Percentiles rank a stretch among this genome's conserved stretches.
Evolutionary conservation across 2,888 invertebrate genomes (phyloP).

Genomic region (Perithous albicinctus): DNA sequence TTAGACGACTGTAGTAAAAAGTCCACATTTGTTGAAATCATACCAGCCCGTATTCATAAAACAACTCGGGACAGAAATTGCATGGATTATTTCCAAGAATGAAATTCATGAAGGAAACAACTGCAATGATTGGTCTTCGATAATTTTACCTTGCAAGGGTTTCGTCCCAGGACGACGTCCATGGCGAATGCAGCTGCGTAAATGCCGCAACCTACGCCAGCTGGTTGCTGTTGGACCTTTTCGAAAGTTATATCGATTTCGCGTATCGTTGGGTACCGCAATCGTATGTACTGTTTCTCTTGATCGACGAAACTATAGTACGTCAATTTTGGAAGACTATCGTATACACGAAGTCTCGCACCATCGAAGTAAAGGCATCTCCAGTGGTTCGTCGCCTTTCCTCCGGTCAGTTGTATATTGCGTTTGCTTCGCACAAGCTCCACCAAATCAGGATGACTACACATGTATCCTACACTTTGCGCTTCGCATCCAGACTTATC

Average conservation of each 20-base stretch:
- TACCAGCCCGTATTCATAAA: background rate
- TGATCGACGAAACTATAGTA: conserved; percentile 1
- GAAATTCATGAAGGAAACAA: conserved; percentile 46
- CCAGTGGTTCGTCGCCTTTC: conserved; percentile 61
- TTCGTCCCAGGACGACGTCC: conserved; percentile 57
- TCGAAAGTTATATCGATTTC: conserved; percentile 7
- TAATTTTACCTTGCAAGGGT: conserved; percentile 51
- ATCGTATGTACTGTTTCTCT: conserved; percentile 53
- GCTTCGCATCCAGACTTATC: conserved; percentile 2
- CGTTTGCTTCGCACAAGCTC: background rate
- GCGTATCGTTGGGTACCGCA: conserved; percentile 50
- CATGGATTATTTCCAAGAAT: conserved; percentile 51
- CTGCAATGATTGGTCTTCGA: conserved; percentile 28
- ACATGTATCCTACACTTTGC: conserved; percentile 8
- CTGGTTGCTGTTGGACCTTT: too few relatives aligned
- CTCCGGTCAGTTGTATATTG: conserved; percentile 64
- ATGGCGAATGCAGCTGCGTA: conserved; percentile 66
- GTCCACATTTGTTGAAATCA: too few relatives aligned
- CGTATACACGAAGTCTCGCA: conserved; percentile 49
- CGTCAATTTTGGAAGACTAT: conserved; percentile 51
- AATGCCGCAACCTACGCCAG: too few relatives aligned
- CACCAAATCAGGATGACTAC: background rate
- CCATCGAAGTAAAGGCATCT: conserved; percentile 63
- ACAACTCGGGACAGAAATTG: background rate
- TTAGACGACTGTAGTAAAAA: background rate